A percentile compares a stretch with the other conserved stretches of the same genome.
phyloP scores from a whole-genome alignment of 2,888 invertebrate genomes.

The Chrysotoxum bicinctum region DNA sequence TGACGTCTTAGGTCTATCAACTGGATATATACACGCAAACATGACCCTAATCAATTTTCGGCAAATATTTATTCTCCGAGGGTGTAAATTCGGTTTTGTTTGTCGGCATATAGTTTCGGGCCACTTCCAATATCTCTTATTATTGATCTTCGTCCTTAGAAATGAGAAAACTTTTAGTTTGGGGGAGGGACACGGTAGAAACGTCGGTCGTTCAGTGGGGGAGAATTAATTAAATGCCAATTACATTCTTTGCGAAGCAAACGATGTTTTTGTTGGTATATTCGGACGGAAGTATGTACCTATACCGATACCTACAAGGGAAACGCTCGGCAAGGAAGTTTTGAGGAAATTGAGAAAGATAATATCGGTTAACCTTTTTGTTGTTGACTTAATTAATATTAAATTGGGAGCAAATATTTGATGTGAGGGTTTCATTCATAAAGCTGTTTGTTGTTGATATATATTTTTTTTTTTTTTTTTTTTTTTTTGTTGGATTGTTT shows the following conservation, averaged over 20 bases:
- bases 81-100: slow-evolving; percentile 63
- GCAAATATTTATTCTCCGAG: slow-evolving; percentile 62
- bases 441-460: slow-evolving; percentile 9
- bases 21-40: slow-evolving; percentile 32
- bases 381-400: slow-evolving; percentile 63
- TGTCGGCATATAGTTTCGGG: slow-evolving; percentile 52
- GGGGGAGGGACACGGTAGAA: neutral
- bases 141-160: slow-evolving; percentile 36
- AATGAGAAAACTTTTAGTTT: slow-evolving; percentile 5
- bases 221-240: slow-evolving; percentile 67
- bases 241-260: slow-evolving; percentile 32
- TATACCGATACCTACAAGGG: neutral
- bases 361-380: slow-evolving; percentile 57
- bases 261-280: neutral
- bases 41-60: slow-evolving; percentile 67
- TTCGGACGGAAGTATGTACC: neutral
- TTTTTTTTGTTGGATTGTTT: neutral
- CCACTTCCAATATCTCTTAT: slow-evolving; percentile 35
- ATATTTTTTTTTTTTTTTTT: neutral
- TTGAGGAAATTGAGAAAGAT: slow-evolving; percentile 43
- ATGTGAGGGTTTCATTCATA: neutral
- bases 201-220: neutral
- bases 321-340: slow-evolving; percentile 28
- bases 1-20: slow-evolving; percentile 25
- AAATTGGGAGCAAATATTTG: slow-evolving; percentile 52